These are phyloP conservation scores for Tolypeutes matacus DNA, from an alignment of 2,797 vertebrate species.

Conservation along the genomic window DNA sequence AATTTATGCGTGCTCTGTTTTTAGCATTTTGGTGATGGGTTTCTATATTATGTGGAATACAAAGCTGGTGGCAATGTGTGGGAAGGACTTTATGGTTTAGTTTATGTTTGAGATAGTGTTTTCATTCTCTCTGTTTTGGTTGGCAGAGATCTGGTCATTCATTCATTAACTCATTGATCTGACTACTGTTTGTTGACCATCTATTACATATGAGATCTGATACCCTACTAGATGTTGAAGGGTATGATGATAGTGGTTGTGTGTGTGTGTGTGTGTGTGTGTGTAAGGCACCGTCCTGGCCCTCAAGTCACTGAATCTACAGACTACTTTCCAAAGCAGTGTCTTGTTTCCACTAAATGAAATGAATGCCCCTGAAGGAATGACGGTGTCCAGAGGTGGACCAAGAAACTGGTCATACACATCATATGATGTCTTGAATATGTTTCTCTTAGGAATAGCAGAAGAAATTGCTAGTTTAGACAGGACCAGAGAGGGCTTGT, in stretches of 20 bases:
- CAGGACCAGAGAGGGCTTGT: not conserved
- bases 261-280: too few relatives aligned
- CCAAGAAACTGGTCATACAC: not conserved
- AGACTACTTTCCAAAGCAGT: not conserved
- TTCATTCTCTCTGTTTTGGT: conserved; percentile 13
- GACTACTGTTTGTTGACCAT: not conserved
- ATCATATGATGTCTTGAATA: not conserved
- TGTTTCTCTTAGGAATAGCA: conserved; percentile 32
- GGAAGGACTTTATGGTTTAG: not conserved
- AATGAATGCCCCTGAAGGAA: not conserved
- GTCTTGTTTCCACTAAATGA: not conserved
- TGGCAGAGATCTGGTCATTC: not conserved
- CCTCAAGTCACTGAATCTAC: not conserved
- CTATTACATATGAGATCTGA: not conserved
- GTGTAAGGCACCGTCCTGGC: not conserved
- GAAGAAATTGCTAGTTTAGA: not conserved
- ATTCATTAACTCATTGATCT: not conserved
- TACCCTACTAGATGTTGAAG: not conserved
- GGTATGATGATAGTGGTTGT: too few relatives aligned
- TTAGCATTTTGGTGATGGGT: not conserved
- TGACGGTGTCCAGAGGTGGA: not conserved
- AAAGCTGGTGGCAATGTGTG: not conserved
- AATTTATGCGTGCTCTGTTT: not conserved
- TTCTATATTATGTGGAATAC: not conserved
- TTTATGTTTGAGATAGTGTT: not conserved